phyloP scores from a whole-genome alignment of 2,113 vertebrate species.

The Sclerurus mexicanus region DNA sequence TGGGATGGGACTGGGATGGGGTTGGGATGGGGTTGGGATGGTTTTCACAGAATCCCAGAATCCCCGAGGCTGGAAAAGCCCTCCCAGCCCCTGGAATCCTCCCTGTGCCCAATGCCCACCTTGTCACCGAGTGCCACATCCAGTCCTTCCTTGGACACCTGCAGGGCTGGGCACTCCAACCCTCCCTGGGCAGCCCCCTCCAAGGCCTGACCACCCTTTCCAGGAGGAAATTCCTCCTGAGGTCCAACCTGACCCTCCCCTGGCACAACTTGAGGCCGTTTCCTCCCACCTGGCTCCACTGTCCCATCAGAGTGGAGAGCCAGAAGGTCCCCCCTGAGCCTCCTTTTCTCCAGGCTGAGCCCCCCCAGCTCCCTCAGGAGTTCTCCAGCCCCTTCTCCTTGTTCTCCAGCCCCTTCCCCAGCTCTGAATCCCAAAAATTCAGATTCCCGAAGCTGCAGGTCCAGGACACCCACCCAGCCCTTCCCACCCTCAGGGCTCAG shows the following conservation, averaged over 20 bases:
- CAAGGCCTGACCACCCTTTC: neutral
- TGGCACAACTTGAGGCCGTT: no score
- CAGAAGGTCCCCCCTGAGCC: neutral
- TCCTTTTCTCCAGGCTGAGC: neutral
- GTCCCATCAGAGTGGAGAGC: neutral
- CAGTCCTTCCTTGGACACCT: neutral
- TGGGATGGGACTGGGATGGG: no score
- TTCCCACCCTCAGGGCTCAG: neutral
- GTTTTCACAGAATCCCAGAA: neutral
- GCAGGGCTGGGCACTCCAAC: neutral
- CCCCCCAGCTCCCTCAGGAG: neutral
- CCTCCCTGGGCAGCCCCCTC: neutral
- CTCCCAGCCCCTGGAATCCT: neutral
- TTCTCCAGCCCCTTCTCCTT: neutral
- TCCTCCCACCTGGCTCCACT: no score
- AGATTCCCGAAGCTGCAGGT: neutral
- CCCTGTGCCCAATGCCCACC: neutral
- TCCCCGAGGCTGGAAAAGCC: neutral
- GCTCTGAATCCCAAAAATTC: neutral
- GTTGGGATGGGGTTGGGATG: no score
- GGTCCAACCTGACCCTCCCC: neutral
- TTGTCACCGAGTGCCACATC: accelerated
- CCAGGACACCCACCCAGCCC: neutral
- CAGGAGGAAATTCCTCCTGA: accelerated
- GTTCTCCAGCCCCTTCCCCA: neutral